Evolutionary conservation across 2,888 invertebrate genomes (phyloP).

Genomic region (Sesia apiformis): DNA sequence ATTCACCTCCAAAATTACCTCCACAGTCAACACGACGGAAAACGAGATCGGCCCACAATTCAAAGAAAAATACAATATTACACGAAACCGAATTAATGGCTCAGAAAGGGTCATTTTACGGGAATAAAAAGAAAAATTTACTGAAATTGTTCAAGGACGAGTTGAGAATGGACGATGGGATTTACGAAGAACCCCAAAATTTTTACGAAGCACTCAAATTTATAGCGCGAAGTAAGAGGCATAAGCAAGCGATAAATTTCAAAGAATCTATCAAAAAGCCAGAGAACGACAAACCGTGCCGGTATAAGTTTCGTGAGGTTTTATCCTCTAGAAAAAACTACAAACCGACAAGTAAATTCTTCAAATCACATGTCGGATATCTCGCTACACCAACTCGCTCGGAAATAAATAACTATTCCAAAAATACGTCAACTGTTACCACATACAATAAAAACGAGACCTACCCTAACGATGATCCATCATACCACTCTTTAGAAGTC

Average conservation of each 20-base stretch:
- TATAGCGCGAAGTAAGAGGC: slow-evolving; percentile 34
- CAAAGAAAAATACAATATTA: not conserved
- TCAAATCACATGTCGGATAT: not conserved
- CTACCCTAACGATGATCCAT: too few relatives aligned
- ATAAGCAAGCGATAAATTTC: not conserved
- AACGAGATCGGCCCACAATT: not conserved
- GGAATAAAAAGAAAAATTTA: slow-evolving; percentile 9
- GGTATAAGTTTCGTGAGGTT: slow-evolving; percentile 23
- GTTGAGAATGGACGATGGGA: slow-evolving; percentile 18
- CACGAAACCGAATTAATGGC: too few relatives aligned
- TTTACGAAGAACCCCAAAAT: slow-evolving; percentile 32
- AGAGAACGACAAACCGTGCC: slow-evolving; percentile 14
- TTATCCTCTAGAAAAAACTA: slow-evolving; percentile 17
- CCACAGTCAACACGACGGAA: not conserved
- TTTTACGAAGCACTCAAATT: slow-evolving; percentile 40
- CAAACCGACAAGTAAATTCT: not conserved
- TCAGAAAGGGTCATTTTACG: not conserved
- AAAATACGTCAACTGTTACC: too few relatives aligned
- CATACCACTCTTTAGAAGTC: too few relatives aligned
- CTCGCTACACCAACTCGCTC: too few relatives aligned
- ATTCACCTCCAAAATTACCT: not conserved
- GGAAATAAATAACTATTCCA: too few relatives aligned
- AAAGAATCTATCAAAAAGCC: not conserved
- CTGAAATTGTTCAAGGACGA: slow-evolving; percentile 36
- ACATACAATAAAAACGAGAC: too few relatives aligned